Base-by-base conservation (phyloP, 2,888 invertebrate genomes). In the Nomada ruficornis region DNA sequence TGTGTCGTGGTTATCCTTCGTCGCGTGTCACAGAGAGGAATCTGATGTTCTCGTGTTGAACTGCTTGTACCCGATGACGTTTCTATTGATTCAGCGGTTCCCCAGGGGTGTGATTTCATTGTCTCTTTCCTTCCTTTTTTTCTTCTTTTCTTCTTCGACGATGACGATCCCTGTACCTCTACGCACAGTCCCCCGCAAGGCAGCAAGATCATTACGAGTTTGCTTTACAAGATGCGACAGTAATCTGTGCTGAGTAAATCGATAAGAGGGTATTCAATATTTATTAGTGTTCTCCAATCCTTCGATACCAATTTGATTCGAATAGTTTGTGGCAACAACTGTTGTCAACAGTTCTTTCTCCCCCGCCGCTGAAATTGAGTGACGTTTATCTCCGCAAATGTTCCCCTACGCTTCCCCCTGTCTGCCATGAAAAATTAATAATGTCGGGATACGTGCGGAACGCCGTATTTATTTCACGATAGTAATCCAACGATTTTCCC, bases 31-130 rank as follows among this genome's bases (percentile, higher is more conserved):
- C 44, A 29, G 73, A 63, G 67, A 67, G 67, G 68, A 80, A 63
- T 50, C 72, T 65, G 71, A 67, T 63, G 76, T 73, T 57, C 75
- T 76, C 82, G 79, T 74, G 80, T 83, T 82, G 83, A 87, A 82
- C 82, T 83, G 77, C 54, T 81, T 90, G 90, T 90, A 90, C 89
- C 88, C 87, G 89, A 90, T 91, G 91, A 91, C 89, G 90, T 87
- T 87, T 80, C 90, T 91, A 92, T 92, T 91, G 92, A 92, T 92
- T 91, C 90, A 91, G 90, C 82, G 88, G 89, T 90, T 87, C 87
- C 89, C 85, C 88, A 81, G 87, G 90, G 90, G 89, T 89, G 82
- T 85, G 77, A 85, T 82, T 86, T 83, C 81, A 74, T 80, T 72
- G 67, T 52, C 76, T 83, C 80, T 82, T 81, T 57, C 73, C 15